Conservation (phyloP, 2,888 invertebrate genomes). For the Pyrrhia umbra region DNA sequence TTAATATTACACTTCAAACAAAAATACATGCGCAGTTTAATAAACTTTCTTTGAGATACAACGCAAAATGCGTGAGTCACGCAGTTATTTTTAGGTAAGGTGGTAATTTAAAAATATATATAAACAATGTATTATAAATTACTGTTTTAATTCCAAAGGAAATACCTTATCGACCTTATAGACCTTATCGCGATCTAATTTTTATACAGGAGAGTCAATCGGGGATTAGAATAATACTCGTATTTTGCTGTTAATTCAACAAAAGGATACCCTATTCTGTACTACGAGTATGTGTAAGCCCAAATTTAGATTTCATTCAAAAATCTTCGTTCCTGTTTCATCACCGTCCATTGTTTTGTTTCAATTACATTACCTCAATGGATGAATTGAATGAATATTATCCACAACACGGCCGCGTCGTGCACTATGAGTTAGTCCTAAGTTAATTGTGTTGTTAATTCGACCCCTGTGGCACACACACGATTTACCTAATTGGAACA, state of each 20-base stretch:
- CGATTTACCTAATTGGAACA: constrained; percentile 46
- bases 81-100: not conserved
- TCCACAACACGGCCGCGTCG: not conserved
- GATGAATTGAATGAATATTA: not conserved
- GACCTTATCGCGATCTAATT: too few species aligned
- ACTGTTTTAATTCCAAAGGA: not conserved
- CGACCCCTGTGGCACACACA: constrained; percentile 1
- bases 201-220: too few species aligned
- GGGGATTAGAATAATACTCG: too few species aligned
- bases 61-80: not conserved
- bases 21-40: constrained; percentile 23
- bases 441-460: constrained; percentile 21
- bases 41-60: not conserved
- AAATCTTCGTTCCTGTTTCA: not conserved
- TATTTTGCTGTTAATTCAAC: too few species aligned
- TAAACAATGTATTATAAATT: not conserved
- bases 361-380: constrained; percentile 1
- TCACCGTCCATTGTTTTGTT: constrained; percentile 26
- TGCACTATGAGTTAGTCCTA: constrained; percentile 6
- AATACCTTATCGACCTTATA: too few species aligned
- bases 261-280: too few species aligned
- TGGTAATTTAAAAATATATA: not conserved
- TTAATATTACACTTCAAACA: not conserved
- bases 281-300: too few species aligned
- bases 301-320: too few species aligned